Percentiles rank a stretch among this genome's conserved stretches.
Conservation (phyloP, 2,113 vertebrate species). For the Theristicus caerulescens region DNA sequence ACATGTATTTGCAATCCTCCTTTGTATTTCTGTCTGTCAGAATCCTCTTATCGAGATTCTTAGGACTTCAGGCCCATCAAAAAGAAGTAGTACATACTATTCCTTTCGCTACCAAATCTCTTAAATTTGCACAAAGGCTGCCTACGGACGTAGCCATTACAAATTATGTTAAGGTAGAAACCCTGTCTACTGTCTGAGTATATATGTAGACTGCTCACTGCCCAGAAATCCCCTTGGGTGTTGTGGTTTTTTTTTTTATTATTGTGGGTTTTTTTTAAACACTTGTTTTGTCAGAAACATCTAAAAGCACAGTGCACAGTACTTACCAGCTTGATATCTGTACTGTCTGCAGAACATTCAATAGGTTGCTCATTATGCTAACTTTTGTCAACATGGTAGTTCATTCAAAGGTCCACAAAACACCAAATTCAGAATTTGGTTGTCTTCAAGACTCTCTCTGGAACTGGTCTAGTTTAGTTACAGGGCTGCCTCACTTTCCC, state of each 20-base stretch:
- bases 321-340: not conserved
- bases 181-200: not conserved
- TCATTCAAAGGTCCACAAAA: not conserved
- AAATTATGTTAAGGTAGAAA: not conserved
- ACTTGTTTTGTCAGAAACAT: not conserved
- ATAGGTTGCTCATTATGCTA: not conserved
- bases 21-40: not conserved
- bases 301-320: not conserved
- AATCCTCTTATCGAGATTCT: not conserved
- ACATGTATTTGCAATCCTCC: not conserved
- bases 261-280: not conserved
- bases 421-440: not conserved
- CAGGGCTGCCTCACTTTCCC: not conserved
- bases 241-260: not conserved
- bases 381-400: not conserved
- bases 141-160: not conserved
- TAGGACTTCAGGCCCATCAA: not conserved
- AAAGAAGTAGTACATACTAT: not conserved
- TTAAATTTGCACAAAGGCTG: not conserved
- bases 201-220: not conserved
- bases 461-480: not conserved
- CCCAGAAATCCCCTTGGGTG: not conserved
- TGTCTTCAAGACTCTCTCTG: not conserved
- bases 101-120: not conserved
- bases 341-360: not conserved